A percentile compares a stretch with the other conserved stretches of the same genome.
Evolutionary conservation across 2,113 vertebrate species (phyloP).

Genomic region (Ceyx melanurus): DNA sequence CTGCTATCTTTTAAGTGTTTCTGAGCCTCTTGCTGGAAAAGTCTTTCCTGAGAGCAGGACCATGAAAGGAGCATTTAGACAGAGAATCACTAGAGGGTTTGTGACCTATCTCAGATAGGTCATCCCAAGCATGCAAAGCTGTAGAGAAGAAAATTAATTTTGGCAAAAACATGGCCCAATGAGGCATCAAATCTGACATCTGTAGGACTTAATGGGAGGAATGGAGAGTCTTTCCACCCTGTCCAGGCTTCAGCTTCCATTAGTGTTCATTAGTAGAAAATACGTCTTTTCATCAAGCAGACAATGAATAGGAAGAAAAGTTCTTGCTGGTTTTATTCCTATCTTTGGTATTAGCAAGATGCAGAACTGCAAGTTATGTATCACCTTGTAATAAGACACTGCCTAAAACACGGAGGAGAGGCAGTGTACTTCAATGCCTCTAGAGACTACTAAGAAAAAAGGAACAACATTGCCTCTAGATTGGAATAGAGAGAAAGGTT

Average conservation of each 20-base stretch:
- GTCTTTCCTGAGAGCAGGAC: neutral
- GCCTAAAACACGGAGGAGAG: neutral
- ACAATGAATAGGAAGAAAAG: neutral
- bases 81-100: neutral
- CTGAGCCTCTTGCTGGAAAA: neutral
- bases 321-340: neutral
- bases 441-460: neutral
- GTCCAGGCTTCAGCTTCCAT: neutral
- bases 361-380: slow-evolving; percentile 20
- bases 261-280: slow-evolving; percentile 1
- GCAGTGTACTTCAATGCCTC: neutral
- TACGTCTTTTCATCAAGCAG: slow-evolving; percentile 1
- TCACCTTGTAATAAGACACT: slow-evolving; percentile 1
- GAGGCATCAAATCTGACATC: neutral
- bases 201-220: neutral
- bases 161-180: neutral
- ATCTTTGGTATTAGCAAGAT: neutral
- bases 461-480: neutral
- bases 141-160: neutral
- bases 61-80: neutral
- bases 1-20: neutral
- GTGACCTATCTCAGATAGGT: neutral
- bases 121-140: neutral
- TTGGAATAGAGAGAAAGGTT: neutral
- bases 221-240: neutral